Base-by-base conservation (phyloP, 2,888 invertebrate species). In the Silvanus unidentatus region DNA sequence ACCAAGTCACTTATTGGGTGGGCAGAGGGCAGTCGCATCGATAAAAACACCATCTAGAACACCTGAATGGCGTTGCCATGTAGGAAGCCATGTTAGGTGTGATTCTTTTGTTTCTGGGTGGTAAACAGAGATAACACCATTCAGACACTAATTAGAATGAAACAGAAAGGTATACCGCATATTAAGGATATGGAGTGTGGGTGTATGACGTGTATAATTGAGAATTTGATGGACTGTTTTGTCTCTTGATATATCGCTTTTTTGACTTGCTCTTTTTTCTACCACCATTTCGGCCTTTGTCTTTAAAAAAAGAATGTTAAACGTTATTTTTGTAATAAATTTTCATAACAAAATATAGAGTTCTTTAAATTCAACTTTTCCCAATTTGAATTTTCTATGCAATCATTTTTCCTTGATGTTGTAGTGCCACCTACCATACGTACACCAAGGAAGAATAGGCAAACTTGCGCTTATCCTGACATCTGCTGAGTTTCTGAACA, bases 21-120 rank as follows among this genome's bases (percentile, higher is more conserved):
- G 68, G 66, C 66, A 65, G 64, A 63, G 65, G 66, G 65, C 65
- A 65, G 67, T 63, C 64, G 62, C 59, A 57, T 58, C 65, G 63
- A 62, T 61, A 59, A 62, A 58, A 57, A 65, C 63, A 64, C 64
- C 63, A 66, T 68, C 64, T 60, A 63, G 61, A 66, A 65, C 64
- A 68, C 64, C 67, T 68, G 68, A 68, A 69, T 69, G 68, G 69
- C 67, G 68, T 66, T 66, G 64, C 64, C 62, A 64, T 62, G 65
- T 61, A 67, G 67, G 69, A 65, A 69, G 69, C 69, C 70, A 69
- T 70, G 66, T 66, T 70, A 64, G 64, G 60, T 62, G 67, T 61
- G 62, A 64, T 61, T 65, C 66, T 66, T 67, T 65, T 68, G 65
- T 68, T 69, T 68, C 70, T 70, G 69, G 70, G 70, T 69, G 70